Percentiles rank a stretch among this genome's conserved stretches.
These are phyloP conservation scores for Myzus persicae DNA, from an alignment of 1,140 invertebrate genomes.

Conservation along the genomic window DNA sequence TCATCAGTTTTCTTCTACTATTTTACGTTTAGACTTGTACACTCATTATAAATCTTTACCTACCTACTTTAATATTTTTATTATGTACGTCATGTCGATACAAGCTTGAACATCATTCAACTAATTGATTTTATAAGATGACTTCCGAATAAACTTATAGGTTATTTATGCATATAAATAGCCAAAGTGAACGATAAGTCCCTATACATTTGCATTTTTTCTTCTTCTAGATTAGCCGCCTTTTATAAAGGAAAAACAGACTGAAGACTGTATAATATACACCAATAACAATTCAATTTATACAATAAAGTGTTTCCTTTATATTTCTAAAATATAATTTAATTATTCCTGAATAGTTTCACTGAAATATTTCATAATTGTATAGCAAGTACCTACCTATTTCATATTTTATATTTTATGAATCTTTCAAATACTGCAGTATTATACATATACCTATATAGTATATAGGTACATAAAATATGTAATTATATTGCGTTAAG, in stretches of 20 bases:
- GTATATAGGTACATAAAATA: not conserved
- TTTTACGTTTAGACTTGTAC: no score
- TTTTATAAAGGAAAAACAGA: not conserved
- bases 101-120: no score
- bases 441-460: no score
- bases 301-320: not conserved
- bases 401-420: not conserved
- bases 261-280: not conserved
- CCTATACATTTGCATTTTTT: not conserved
- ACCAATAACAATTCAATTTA: no score
- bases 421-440: not conserved
- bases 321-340: conserved; percentile 22
- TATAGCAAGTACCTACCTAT: not conserved
- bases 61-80: no score
- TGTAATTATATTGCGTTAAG: not conserved
- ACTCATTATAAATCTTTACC: no score
- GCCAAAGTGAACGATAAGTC: not conserved
- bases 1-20: no score
- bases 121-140: no score
- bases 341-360: not conserved
- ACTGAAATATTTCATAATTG: not conserved
- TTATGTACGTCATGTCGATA: no score
- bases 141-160: no score
- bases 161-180: no score
- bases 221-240: not conserved